Evolutionary conservation across 2,888 invertebrate species (phyloP), one percentile per base, ranked within the genome.

Genomic region (Taphrorychus bicolor): DNA sequence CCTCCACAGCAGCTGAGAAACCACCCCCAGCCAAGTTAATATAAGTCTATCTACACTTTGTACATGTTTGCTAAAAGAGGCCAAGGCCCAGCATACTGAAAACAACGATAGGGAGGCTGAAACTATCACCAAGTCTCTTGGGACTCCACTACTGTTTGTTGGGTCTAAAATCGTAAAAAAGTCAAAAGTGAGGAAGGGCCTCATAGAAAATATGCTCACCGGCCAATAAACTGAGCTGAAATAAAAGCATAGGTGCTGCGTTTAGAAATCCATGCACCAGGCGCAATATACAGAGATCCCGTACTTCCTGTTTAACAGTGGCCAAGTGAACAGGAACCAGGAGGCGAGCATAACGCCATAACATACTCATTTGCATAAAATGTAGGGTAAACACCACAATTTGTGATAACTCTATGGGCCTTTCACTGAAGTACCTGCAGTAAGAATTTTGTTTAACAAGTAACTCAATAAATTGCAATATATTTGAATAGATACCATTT

Each of bases 41-140:
- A 94, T 93, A 2, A 95, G 85, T 32, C 92, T 87, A 80, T 94
- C 94, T 1, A 94, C 89, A 79, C 93, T 93, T 76, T 92, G 91
- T 62, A 94, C 92, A 79, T 94, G 93, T 83, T 95, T 95, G 80
- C 92, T 93, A 82, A 94, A 95, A 74, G 94, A 94, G 17, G 95
- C 94, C 22, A 96, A 85, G 49, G 94, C 92, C 95, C 95, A 95
- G 78, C 94, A 94, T 52, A 94, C 91, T 66, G 91, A 93, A 84
- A 95, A 92, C 53, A 95, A 83, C 0, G 93, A 94, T 1, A 95
- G 82, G 0, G 89, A 88, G 3, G 93, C 91, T 0, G 95, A 93
- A 40, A 94, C 91, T 68, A 91, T 88, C 75, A 92, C 91, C 68
- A 95, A 82, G 80, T 94, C 91, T 14, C 89, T 88, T 70, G 93